phyloP scores from a whole-genome alignment of 2,888 invertebrate genomes.

The Operophtera brumata region DNA sequence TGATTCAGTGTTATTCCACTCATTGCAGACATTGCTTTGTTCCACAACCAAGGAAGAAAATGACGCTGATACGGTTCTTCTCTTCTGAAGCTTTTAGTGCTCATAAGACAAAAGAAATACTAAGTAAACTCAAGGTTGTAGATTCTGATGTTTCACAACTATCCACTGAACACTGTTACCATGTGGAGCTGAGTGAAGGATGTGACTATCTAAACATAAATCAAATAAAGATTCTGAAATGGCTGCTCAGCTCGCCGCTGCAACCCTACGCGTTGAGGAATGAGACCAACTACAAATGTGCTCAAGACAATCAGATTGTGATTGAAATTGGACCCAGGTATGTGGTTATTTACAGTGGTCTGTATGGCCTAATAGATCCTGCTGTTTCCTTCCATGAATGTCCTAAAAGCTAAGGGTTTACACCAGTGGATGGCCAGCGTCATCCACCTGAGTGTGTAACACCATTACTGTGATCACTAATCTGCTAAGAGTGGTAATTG shows the following conservation, averaged over 20 bases:
- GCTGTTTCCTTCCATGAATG: no score
- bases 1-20: conserved; percentile 39
- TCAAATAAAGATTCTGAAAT: conserved; percentile 84
- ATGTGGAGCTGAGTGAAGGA: conserved; percentile 83
- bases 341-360: conserved; percentile 5
- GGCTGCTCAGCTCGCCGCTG: conserved; percentile 89
- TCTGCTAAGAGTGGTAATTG: no score
- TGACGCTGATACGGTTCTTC: conserved; percentile 83
- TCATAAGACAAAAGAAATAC: conserved; percentile 80
- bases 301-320: conserved; percentile 67
- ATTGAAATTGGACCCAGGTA: conserved; percentile 96
- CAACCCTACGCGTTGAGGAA: conserved; percentile 80
- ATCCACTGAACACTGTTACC: conserved; percentile 90
- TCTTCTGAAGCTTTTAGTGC: conserved; percentile 81
- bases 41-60: conserved; percentile 40
- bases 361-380: no score
- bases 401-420: no score
- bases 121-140: conserved; percentile 76
- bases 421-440: no score
- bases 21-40: conserved; percentile 35
- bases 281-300: conserved; percentile 71
- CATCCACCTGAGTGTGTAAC: no score
- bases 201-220: conserved; percentile 76
- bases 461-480: no score
- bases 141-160: conserved; percentile 74